Percentiles rank a stretch among this genome's conserved stretches.
phyloP scores from a whole-genome alignment of 2,113 vertebrate species.

The Malurus alboscapulatus region DNA sequence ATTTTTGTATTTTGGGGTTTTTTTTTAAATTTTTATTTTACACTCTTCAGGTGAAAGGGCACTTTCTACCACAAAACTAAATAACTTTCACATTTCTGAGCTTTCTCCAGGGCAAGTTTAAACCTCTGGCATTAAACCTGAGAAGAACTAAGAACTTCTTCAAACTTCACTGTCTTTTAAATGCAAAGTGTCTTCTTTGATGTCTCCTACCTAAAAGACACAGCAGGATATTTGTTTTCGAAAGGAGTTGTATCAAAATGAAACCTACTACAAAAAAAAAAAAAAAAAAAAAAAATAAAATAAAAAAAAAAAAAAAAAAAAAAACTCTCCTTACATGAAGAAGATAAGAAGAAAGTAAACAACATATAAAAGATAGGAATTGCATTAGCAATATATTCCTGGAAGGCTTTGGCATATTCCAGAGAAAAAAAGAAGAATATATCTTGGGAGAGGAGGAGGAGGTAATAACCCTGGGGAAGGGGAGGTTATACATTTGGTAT shows the following conservation, averaged over 20 bases:
- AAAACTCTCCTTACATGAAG: not conserved
- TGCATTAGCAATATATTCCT: not conserved
- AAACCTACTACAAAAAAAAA: not conserved
- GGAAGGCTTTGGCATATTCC: not conserved
- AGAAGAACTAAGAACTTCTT: not conserved
- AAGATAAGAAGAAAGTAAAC: conserved; percentile 2
- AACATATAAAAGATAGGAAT: not conserved
- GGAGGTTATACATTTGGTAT: not conserved
- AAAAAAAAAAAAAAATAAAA: too few relatives aligned
- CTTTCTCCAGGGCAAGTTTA: not conserved
- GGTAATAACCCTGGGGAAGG: accelerated
- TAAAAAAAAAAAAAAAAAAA: too few relatives aligned
- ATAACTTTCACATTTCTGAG: not conserved
- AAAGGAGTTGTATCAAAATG: not conserved
- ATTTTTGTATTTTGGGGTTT: not conserved
- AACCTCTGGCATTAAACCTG: not conserved
- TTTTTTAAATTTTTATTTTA: not conserved
- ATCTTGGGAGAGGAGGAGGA: accelerated
- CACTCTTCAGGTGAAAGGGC: not conserved
- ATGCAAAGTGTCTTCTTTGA: not conserved
- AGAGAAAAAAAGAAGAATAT: not conserved
- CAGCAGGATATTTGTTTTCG: not conserved
- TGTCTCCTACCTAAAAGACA: not conserved
- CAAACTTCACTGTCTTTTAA: not conserved
- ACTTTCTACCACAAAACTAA: not conserved